Base-by-base conservation (phyloP, 2,797 vertebrate species). In the Smutsia gigantea region DNA sequence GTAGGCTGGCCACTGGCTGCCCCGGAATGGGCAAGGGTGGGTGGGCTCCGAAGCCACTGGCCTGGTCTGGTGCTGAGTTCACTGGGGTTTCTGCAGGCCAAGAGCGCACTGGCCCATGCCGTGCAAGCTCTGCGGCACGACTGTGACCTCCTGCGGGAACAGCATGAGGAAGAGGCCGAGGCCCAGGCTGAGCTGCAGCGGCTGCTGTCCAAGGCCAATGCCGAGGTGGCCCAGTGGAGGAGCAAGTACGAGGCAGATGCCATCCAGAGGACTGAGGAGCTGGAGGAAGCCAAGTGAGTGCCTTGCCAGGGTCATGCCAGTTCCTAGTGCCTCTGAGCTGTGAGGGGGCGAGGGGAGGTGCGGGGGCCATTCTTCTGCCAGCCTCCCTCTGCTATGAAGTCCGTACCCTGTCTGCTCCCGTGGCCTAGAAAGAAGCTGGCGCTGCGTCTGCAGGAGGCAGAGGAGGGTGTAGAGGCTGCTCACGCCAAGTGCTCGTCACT, bases 221-320 rank as follows among this genome's bases (percentile, higher is more conserved):
- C 99, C 0, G 99, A 99, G 98, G 99, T 99, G 86, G 99, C 99
- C 78, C 99, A 99, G 96, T 99, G 99, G 99, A 99, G 99, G 98
- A 99, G 99, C 93, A 99, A 99, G 97, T 99, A 99, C 0, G 99
- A 99, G 98, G 99, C 99, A 0, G 99, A 99, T 0, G 99, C 99
- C 97, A 99, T 99, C 97, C 99, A 99, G 97, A 99, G 99, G 97
- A 99, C 99, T 0, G 99, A 99, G 98, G 99, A 99, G 97, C 98
- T 99, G 94, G 99, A 99, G 97, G 99, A 99, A 96, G 99, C 99
- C 96, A 99, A 99, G 99, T 99, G 97, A 98, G 99, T 85, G 25
- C 27, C 77, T 18, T 64, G 31, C 27, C 0, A n/a, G 39, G 46
- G 19, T 21, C 46, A 29, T 0, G 2, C 55, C 42, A 21, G 42